Evolutionary conservation across 2,797 vertebrate species (phyloP), one percentile per base, ranked within the genome.

Genomic region (Jordanella pulchra): DNA sequence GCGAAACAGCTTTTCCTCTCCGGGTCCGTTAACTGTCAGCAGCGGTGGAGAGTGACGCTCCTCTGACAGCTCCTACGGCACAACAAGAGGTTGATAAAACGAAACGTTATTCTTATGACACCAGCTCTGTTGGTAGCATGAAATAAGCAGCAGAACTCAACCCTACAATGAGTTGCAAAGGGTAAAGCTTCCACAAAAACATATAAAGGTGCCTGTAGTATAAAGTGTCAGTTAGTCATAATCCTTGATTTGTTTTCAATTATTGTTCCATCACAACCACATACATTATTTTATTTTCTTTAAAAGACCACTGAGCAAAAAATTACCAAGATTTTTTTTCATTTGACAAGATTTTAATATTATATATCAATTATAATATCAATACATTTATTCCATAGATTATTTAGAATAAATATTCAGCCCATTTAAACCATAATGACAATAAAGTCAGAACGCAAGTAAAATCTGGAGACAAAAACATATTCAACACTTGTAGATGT

Each of bases 1-100:
- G 35, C 97, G 96, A 87, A 97, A 96, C 2, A 98, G 84, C 64
- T 98, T 99, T 0, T 98, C 97, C 56, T 98, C 97, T 0, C 94
- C 95, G 0, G 97, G 97, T 3, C 97, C 97, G 0, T 99, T 98
- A 64, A 95, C 92, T 4, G 91, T 87, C 81, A 95, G 92, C 79
- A 93, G 86, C 0, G 94, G 94, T 0, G 94, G 94, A 25, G 94
- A 94, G 32, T 93, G 93, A 2, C 90, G 91, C 4, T 94, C 95
- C 69, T 94, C 93, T 0, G 92, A 94, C 73, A 94, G 65, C 60
- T 92, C 91, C 94, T 95, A 39, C 47, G 48, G 71, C 35, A 67
- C 47, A 65, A 60, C 75, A 5, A 21, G 50, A 64, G 3, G 39
- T 67, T 10, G 69, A 48, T 25, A 68, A 14, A 75, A 53, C 48